These are phyloP conservation scores for Cloeon dipterum DNA, from an alignment of 2,888 invertebrate species.

Conservation along the genomic window DNA sequence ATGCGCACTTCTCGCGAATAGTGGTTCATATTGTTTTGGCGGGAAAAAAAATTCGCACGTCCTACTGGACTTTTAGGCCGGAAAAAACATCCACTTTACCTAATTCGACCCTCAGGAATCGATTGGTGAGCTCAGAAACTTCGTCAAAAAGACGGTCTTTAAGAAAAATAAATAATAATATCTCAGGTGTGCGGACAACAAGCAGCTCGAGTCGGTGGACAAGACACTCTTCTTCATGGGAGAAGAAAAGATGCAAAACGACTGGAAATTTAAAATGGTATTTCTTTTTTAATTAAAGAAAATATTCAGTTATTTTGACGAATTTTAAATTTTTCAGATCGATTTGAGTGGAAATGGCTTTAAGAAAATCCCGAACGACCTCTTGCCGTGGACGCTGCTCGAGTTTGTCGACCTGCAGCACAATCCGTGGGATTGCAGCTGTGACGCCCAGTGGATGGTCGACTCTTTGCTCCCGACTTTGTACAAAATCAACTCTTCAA, in stretches of 20 bases:
- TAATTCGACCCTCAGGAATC: too few relatives aligned
- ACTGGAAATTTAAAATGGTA: neutral
- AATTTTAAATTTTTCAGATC: slow-evolving; percentile 18
- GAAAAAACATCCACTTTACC: too few relatives aligned
- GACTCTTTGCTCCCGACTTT: slow-evolving; percentile 25
- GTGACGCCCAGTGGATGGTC: slow-evolving; percentile 33
- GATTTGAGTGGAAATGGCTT: slow-evolving; percentile 31
- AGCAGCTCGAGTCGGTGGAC: neutral
- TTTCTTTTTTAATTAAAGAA: too few relatives aligned
- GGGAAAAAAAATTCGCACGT: too few relatives aligned
- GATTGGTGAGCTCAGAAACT: too few relatives aligned
- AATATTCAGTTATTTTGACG: neutral
- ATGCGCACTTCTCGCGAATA: too few relatives aligned
- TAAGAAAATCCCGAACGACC: slow-evolving; percentile 17
- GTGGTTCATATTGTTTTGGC: too few relatives aligned
- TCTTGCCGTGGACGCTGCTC: slow-evolving; percentile 20
- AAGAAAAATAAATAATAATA: too few relatives aligned
- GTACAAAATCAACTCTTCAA: slow-evolving; percentile 20
- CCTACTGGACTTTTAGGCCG: too few relatives aligned
- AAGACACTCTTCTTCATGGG: neutral
- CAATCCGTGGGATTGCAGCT: slow-evolving; percentile 37
- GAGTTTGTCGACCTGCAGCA: slow-evolving; percentile 27
- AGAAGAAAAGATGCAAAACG: neutral
- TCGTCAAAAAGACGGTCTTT: too few relatives aligned
- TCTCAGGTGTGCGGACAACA: neutral